These are phyloP conservation scores for Danaus chrysippus DNA, from an alignment of 2,888 invertebrate genomes.

Conservation along the genomic window DNA sequence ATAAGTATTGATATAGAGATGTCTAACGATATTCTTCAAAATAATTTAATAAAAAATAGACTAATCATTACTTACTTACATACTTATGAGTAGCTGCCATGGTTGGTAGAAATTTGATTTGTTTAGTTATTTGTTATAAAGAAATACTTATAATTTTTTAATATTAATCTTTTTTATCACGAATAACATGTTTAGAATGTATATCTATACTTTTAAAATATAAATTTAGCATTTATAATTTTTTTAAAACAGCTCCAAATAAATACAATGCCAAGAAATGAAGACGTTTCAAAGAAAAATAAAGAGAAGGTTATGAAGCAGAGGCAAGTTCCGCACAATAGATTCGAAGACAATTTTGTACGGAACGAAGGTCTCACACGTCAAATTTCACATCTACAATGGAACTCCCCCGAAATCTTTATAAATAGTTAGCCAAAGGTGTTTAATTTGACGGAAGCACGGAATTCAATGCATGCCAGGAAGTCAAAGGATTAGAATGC, in stretches of 20 bases:
- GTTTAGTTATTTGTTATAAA: too few species aligned
- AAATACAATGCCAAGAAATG: conserved; percentile 37
- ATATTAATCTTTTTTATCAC: too few species aligned
- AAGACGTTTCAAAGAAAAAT: conserved; percentile 64
- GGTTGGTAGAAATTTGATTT: too few species aligned
- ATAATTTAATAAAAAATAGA: too few species aligned
- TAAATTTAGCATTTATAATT: neutral
- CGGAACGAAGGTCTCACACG: conserved; percentile 64
- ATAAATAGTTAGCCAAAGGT: conserved; percentile 73
- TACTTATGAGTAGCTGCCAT: too few species aligned
- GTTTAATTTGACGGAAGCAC: conserved; percentile 76
- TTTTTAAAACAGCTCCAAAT: conserved; percentile 36
- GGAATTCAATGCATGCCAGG: conserved; percentile 59
- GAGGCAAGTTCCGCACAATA: conserved; percentile 56
- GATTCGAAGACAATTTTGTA: conserved; percentile 49
- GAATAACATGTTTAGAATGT: neutral
- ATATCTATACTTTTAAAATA: neutral
- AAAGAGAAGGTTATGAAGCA: conserved; percentile 61
- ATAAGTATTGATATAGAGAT: conserved; percentile 39
- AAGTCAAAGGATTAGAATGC: conserved; percentile 58
- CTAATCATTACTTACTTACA: too few species aligned
- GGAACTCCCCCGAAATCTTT: conserved; percentile 69
- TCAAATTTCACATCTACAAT: conserved; percentile 78
- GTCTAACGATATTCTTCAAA: conserved; percentile 11
- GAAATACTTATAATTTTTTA: too few species aligned